Evolutionary conservation across 2,888 invertebrate genomes (phyloP).

Genomic region (Drosophila mercatorum): DNA sequence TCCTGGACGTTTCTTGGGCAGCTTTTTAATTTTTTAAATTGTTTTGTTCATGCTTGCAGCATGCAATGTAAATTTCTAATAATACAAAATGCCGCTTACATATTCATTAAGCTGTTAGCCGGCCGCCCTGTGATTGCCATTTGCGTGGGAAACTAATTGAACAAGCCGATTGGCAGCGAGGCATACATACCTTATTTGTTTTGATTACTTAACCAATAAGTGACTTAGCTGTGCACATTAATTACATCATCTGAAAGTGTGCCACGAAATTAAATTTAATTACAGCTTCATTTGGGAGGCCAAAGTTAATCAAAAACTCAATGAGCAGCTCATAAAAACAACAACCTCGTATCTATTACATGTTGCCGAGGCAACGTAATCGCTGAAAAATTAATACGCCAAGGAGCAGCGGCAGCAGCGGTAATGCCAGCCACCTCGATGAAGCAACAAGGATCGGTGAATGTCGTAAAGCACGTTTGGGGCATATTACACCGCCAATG

Average conservation of each 20-base stretch:
- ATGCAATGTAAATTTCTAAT: conserved; percentile 3
- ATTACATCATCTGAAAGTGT: conserved; percentile 63
- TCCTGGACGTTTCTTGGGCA: conserved; percentile 32
- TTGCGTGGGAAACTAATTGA: conserved; percentile 47
- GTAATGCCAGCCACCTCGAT: conserved; percentile 23
- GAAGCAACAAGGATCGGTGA: conserved; percentile 57
- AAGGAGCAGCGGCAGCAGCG: conserved; percentile 21
- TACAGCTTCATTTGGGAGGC: conserved; percentile 68
- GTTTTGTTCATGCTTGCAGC: conserved; percentile 33
- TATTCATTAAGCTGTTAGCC: conserved; percentile 30
- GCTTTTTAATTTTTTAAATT: conserved; percentile 71
- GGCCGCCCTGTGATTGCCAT: conserved; percentile 28
- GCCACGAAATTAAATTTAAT: conserved; percentile 80
- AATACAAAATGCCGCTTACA: conserved; percentile 22
- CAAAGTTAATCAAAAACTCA: conserved; percentile 79
- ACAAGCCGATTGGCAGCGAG: conserved; percentile 31
- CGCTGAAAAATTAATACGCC: conserved; percentile 75
- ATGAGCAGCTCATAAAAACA: conserved; percentile 73
- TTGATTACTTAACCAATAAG: conserved; percentile 62
- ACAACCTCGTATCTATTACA: conserved; percentile 64
- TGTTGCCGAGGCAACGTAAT: conserved; percentile 74
- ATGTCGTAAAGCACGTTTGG: conserved; percentile 75
- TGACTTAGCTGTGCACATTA: conserved; percentile 44
- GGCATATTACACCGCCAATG: conserved; percentile 69
- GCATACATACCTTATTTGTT: conserved; percentile 35